Base-by-base conservation (phyloP, 2,888 invertebrate genomes). In the Corbicula japonica region DNA sequence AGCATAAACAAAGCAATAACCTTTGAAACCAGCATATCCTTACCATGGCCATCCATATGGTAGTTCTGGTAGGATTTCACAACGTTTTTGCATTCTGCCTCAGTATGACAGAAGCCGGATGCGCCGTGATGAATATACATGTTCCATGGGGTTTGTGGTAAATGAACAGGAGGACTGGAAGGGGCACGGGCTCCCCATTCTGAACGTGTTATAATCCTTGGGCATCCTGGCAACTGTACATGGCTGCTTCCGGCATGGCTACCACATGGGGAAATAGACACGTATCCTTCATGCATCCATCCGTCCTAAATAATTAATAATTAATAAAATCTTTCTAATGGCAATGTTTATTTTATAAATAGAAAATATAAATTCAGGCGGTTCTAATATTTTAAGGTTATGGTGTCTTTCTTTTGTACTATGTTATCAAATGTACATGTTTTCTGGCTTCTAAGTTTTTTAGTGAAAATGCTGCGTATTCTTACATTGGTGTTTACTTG, bases 121-220 rank as follows among this genome's bases (percentile, higher is more conserved):
- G 94, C 95, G 0, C 95, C 94, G 63, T 91, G 90, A 54, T 90
- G 90, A 32, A 90, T 86, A 54, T 90, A 90, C 34, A 90, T 85
- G 60, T 87, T 87, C 34, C 78, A 82, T 0, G 87, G 88, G 4
- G 73, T 87, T 21, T 48, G 77, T 15, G 58, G 30, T 71, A 90
- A 83, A 6, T 66, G 65, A 2, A 41, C 44, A 1, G 66, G 62
- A 2, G 86, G 83, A 6, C 48, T 12, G 26, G 73, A 66, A 8
- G 88, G 81, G 0, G 79, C 48, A n/a, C 88, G 80, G 1, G 90
- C 91, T 3, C 85, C 85, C 91, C 90, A 91, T 38, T 85, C 87
- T 0, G 74, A 65, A 5, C 91, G 84, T 8, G 85, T 79, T 28
- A 90, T 83, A 30, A 88, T 87, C 6, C 56, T 56, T 0, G 88